Conservation (phyloP, 2,888 invertebrate species). For the Acanthococcus lagerstroemiae region DNA sequence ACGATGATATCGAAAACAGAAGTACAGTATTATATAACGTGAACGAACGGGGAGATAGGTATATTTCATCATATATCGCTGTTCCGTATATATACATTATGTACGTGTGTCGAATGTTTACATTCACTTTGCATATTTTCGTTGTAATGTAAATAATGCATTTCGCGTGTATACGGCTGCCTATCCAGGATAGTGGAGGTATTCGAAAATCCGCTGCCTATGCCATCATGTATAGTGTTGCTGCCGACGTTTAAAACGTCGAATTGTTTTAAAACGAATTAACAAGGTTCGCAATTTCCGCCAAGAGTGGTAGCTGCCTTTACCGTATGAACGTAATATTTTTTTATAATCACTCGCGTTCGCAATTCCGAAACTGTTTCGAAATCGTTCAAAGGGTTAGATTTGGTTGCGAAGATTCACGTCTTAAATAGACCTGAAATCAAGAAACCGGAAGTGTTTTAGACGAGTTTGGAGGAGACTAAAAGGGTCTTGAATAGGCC, state of each 20-base stretch:
- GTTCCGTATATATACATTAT: conserved; percentile 13
- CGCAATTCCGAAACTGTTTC: too few species aligned
- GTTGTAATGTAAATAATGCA: conserved; percentile 31
- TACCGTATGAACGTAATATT: too few species aligned
- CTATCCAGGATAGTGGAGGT: neutral
- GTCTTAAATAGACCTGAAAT: too few species aligned
- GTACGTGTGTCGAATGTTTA: conserved; percentile 30
- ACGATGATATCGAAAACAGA: conserved; percentile 31
- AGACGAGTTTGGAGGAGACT: too few species aligned
- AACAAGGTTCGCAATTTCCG: too few species aligned
- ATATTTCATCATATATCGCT: conserved; percentile 22
- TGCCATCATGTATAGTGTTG: neutral
- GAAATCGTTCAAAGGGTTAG: too few species aligned
- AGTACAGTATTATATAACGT: too few species aligned
- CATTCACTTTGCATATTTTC: conserved; percentile 31
- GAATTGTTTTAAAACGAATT: neutral
- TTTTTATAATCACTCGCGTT: too few species aligned
- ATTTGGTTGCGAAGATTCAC: too few species aligned
- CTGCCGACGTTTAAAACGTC: neutral
- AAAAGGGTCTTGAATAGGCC: too few species aligned
- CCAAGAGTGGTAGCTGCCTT: too few species aligned
- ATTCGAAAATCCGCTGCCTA: neutral
- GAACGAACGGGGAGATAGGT: conserved; percentile 30
- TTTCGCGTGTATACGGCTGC: conserved; percentile 14
- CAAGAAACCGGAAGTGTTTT: too few species aligned